These are phyloP conservation scores for Bruchidius siliquastri DNA, from an alignment of 2,888 invertebrate species.

Conservation along the genomic window DNA sequence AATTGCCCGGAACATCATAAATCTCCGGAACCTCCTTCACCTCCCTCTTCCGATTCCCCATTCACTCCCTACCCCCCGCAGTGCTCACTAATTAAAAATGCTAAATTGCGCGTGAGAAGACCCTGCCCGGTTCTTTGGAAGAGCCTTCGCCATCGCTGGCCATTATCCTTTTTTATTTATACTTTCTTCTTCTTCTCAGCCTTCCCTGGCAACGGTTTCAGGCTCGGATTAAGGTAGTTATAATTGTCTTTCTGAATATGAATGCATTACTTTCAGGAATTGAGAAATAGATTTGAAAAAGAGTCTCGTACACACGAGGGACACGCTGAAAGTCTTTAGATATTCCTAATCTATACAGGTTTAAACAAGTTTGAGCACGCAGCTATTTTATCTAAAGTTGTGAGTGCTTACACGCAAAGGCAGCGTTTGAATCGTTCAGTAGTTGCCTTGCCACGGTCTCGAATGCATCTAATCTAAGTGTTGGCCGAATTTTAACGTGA, in stretches of 20 bases:
- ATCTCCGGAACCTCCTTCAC: not conserved
- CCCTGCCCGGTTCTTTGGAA: constrained; percentile 24
- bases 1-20: not conserved
- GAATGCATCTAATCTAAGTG: no score
- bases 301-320: no score
- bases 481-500: no score
- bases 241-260: not conserved
- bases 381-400: no score
- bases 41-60: constrained; percentile 2
- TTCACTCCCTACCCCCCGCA: constrained; percentile 36
- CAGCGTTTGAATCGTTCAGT: no score
- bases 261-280: no score
- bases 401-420: no score
- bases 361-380: no score
- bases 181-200: constrained; percentile 11
- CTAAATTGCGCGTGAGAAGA: constrained; percentile 46
- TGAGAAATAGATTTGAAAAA: no score
- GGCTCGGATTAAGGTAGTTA: not conserved
- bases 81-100: constrained; percentile 45
- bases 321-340: no score
- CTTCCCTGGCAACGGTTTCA: not conserved
- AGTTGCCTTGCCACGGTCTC: no score
- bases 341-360: no score
- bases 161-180: constrained; percentile 21
- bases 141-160: constrained; percentile 4